Evolutionary conservation across 1,140 invertebrate species (phyloP), one percentile per base, ranked within the genome.

Genomic region (Geopemphigus sp.): DNA sequence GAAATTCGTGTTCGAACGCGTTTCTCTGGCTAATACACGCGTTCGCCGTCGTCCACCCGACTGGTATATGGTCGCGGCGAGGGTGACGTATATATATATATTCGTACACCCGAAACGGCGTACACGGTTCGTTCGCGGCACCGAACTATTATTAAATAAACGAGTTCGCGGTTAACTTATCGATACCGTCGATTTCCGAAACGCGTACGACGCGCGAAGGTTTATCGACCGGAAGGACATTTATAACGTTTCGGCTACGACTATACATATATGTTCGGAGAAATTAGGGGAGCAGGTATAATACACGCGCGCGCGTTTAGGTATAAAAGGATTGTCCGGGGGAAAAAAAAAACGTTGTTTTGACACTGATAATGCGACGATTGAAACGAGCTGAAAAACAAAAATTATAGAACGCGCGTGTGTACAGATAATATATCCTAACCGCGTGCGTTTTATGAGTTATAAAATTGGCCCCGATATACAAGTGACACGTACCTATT

Each of bases 321-420:
- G 32, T 76, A 76, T 56, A 59, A 59, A 76, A 59, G 54, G 73
- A 76, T 59, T 76, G 56, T 45, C 72, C 39, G 17, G 54, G 8
- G 32, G 32, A 39, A 39, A 39, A 39, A 76, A 76, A 76, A 76
- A 76, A 59, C 29, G 22, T 76, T 76, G 22, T 76, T 76, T 61
- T 76, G 73, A 76, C 73, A 76, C 57, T 26, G 54, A 59, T 76
- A 76, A 76, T 59, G 73, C 10, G 73, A 76, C 61, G 57, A 76
- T 76, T 39, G 56, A 76, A 56, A 59, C 22, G 73, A 26, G 39
- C 19, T 56, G 11, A 53, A 70, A 68, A 63, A 68, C 53, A 53
- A 70, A 26, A 24, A 57, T 14, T 50, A 50, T 50, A 50, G 24
- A 17, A 24, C 3, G 32, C 53, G 45, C 15, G 45, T 39, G 32